phyloP scores from a whole-genome alignment of 2,888 invertebrate genomes.

The Gerris lacustris region DNA sequence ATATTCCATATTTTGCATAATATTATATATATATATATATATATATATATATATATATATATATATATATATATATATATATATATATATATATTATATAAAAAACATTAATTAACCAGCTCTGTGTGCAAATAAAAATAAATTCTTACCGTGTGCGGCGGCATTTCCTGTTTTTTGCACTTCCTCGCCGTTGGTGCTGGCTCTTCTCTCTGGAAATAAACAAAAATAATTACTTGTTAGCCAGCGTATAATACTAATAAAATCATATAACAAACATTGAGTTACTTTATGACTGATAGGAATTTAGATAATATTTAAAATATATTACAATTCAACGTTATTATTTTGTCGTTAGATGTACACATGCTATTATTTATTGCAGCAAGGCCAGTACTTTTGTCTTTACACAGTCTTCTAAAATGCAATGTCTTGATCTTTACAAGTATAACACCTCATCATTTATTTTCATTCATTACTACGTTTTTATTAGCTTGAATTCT shows the following conservation, averaged over 20 bases:
- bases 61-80: slow-evolving; percentile 1
- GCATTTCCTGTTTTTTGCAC: background rate
- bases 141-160: background rate
- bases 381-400: too few relatives aligned
- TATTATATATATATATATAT: background rate
- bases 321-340: background rate
- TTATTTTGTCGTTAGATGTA: too few relatives aligned
- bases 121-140: background rate
- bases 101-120: background rate
- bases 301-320: too few relatives aligned
- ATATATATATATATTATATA: slow-evolving; percentile 1
- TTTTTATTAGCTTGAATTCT: too few relatives aligned
- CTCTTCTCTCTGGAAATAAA: background rate
- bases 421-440: too few relatives aligned
- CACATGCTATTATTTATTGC: too few relatives aligned
- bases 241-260: too few relatives aligned
- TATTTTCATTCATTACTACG: too few relatives aligned
- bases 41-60: slow-evolving; percentile 1
- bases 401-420: too few relatives aligned
- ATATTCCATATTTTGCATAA: background rate
- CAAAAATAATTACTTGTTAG: background rate
- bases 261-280: too few relatives aligned
- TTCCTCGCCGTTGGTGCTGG: background rate
- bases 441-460: too few relatives aligned
- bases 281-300: too few relatives aligned